Evolutionary conservation across 2,797 vertebrate genomes (phyloP).

Genomic region (Sebastes vulpes): DNA sequence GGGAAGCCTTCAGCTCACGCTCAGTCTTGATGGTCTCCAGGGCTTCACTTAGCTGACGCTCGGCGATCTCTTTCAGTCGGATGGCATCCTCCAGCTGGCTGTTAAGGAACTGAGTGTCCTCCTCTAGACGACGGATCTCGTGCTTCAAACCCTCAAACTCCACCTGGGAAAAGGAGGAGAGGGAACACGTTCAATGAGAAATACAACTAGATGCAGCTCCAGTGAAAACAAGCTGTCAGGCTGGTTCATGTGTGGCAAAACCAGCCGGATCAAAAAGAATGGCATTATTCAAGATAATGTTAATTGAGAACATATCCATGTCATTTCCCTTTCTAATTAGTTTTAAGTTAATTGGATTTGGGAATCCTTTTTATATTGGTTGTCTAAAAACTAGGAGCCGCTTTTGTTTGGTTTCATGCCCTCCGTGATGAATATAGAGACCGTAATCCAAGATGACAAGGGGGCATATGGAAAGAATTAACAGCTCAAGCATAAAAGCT

Average conservation of each 20-base stretch:
- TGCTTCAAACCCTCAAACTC: slow-evolving; percentile 97
- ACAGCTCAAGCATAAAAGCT: slow-evolving; percentile 19
- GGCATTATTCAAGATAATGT: slow-evolving; percentile 1
- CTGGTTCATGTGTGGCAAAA: slow-evolving; percentile 11
- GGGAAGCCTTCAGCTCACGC: slow-evolving; percentile 93
- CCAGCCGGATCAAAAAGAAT: background rate
- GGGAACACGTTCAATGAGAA: background rate
- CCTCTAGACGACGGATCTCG: slow-evolving; percentile 95
- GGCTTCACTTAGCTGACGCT: slow-evolving; percentile 94
- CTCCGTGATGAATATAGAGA: slow-evolving; percentile 20
- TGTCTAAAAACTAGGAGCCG: background rate
- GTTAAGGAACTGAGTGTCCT: slow-evolving; percentile 94
- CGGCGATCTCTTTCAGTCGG: slow-evolving; percentile 94
- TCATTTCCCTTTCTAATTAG: slow-evolving; percentile 37
- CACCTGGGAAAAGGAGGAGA: slow-evolving; percentile 83
- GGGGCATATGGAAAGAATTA: slow-evolving; percentile 11
- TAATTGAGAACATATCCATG: slow-evolving; percentile 16
- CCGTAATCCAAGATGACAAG: slow-evolving; percentile 8
- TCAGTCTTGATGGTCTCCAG: slow-evolving; percentile 95
- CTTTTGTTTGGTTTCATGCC: slow-evolving; percentile 30
- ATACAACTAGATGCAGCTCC: background rate
- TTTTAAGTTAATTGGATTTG: slow-evolving; percentile 36
- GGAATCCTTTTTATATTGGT: slow-evolving; percentile 11
- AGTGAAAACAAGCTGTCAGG: background rate
- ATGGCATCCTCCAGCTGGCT: slow-evolving; percentile 96